Conservation (phyloP, 2,113 vertebrate species). For the Corapipo altera region DNA sequence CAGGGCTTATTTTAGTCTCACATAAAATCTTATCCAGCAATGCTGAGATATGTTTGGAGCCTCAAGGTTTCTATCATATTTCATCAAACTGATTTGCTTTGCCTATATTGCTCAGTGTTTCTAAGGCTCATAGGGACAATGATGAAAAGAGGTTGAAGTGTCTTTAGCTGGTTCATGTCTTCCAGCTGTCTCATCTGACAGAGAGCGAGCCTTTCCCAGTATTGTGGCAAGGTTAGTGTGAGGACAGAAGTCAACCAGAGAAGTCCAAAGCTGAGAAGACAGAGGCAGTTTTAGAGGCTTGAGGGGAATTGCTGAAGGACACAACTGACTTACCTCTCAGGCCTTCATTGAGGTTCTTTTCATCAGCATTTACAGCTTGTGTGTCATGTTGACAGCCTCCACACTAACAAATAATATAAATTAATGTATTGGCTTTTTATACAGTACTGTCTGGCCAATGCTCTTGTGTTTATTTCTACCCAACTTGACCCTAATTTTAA, state of each 20-base stretch:
- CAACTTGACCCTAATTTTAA: not conserved
- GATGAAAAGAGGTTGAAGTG: not conserved
- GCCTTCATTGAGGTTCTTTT: not conserved
- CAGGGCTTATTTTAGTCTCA: not conserved
- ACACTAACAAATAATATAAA: not conserved
- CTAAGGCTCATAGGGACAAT: not conserved
- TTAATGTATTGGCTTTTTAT: not conserved
- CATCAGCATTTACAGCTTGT: not conserved
- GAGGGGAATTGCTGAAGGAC: not conserved
- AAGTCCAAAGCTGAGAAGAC: slow-evolving; percentile 3
- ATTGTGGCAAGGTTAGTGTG: not conserved
- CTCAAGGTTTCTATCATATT: not conserved
- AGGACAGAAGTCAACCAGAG: not conserved
- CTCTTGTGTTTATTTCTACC: not conserved
- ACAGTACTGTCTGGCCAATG: not conserved
- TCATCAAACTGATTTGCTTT: not conserved
- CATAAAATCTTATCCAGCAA: not conserved
- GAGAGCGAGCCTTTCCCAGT: not conserved
- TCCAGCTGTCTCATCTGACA: not conserved
- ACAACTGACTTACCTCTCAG: not conserved
- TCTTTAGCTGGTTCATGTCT: not conserved
- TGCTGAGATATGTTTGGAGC: not conserved
- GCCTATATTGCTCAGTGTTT: not conserved
- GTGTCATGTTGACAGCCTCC: not conserved
- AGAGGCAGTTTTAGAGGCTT: not conserved